Percentiles rank a stretch among this genome's conserved stretches.
Evolutionary conservation across 2,797 vertebrate species (phyloP).

Genomic region (Neoniphon sammara): DNA sequence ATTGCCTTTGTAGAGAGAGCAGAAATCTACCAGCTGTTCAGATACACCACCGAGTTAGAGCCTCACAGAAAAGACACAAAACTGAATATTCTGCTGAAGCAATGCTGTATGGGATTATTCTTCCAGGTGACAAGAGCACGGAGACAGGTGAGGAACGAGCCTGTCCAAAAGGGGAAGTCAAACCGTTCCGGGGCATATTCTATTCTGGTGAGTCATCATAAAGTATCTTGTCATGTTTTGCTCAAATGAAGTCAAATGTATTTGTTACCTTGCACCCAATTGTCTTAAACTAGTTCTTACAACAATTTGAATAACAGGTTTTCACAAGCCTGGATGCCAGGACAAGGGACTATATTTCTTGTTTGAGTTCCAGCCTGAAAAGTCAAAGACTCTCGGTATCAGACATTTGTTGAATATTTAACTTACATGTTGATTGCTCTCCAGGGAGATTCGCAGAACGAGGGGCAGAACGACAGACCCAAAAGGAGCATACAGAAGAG

Average conservation of each 20-base stretch:
- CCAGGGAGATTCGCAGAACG: slow-evolving; percentile 67
- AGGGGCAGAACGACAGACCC: slow-evolving; percentile 52
- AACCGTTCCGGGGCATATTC: slow-evolving; percentile 72
- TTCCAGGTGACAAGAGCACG: slow-evolving; percentile 74
- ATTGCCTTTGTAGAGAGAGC: background rate
- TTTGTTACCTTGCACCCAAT: background rate
- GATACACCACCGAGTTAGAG: background rate
- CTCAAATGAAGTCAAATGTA: background rate
- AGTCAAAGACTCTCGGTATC: background rate
- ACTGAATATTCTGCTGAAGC: background rate
- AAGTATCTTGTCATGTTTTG: too few species aligned
- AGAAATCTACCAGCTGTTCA: too few species aligned
- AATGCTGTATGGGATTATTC: slow-evolving; percentile 5
- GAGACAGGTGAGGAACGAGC: slow-evolving; percentile 71
- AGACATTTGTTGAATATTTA: slow-evolving; percentile 22
- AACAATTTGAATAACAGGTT: background rate
- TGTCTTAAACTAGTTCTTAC: background rate
- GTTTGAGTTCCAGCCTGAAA: too few species aligned
- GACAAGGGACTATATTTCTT: background rate
- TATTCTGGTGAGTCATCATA: slow-evolving; percentile 67
- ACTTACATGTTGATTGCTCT: slow-evolving; percentile 29
- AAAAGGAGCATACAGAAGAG: slow-evolving; percentile 56
- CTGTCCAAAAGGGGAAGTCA: slow-evolving; percentile 58
- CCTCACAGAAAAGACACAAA: background rate
- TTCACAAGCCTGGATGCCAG: background rate